These are phyloP conservation scores for Porites rus DNA, from an alignment of 92 coral and sea anemone species.

Conservation along the genomic window DNA sequence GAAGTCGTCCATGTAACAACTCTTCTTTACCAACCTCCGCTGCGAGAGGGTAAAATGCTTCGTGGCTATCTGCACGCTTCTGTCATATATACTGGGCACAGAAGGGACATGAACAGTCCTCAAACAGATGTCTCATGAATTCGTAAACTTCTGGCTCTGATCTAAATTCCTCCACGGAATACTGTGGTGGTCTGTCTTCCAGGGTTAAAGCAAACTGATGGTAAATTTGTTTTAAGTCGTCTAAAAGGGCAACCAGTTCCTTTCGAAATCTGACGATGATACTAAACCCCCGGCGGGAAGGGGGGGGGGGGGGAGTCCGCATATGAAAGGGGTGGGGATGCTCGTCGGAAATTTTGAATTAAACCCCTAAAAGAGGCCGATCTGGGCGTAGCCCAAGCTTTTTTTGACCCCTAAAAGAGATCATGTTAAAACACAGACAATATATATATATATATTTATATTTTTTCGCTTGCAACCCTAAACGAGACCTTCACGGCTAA, in stretches of 20 bases:
- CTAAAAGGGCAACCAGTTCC: conserved; percentile 6
- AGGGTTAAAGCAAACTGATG: conserved; percentile 34
- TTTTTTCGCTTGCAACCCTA: too few species aligned
- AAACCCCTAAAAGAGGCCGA: too few species aligned
- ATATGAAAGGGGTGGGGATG: too few species aligned
- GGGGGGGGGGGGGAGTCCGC: neutral
- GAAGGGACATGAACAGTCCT: conserved; percentile 58
- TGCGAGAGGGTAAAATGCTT: conserved; percentile 49
- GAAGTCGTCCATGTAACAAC: conserved; percentile 71
- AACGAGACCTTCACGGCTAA: too few species aligned
- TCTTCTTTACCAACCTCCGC: conserved; percentile 51
- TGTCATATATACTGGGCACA: conserved; percentile 41
- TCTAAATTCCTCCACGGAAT: conserved; percentile 51
- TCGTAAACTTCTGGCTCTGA: neutral
- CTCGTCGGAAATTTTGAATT: too few species aligned
- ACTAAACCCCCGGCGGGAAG: too few species aligned
- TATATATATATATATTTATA: too few species aligned
- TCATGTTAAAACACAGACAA: too few species aligned
- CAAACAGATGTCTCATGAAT: neutral
- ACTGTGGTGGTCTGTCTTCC: conserved; percentile 62
- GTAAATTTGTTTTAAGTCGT: conserved; percentile 53
- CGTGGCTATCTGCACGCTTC: too few species aligned
- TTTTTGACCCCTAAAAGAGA: too few species aligned
- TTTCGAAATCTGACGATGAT: conserved; percentile 7
- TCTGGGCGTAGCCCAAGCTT: too few species aligned